Evolutionary conservation across 2,888 invertebrate genomes (phyloP).

Genomic region (Troides helena): DNA sequence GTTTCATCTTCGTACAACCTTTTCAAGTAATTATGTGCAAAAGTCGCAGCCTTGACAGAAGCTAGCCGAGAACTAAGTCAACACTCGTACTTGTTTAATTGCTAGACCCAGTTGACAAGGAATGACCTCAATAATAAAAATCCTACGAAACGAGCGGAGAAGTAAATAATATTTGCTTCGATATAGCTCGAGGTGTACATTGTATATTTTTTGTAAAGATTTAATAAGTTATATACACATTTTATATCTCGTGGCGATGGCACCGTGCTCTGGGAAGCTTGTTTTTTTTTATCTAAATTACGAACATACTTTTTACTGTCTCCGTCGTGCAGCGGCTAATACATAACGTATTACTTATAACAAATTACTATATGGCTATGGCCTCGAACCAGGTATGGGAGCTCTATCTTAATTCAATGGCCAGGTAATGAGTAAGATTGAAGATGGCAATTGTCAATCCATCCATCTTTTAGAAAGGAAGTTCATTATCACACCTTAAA

Average conservation of each 20-base stretch:
- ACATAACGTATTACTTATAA: too few species aligned
- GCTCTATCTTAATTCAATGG: too few species aligned
- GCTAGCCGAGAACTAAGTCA: slow-evolving; percentile 12
- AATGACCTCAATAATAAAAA: slow-evolving; percentile 9
- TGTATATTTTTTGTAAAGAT: neutral
- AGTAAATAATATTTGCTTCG: neutral
- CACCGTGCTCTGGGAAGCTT: neutral
- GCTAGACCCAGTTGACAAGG: slow-evolving; percentile 15
- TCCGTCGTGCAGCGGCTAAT: too few species aligned
- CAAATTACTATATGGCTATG: too few species aligned
- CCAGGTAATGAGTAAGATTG: too few species aligned
- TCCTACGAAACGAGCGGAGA: neutral
- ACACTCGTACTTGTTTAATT: slow-evolving; percentile 15
- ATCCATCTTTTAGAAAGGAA: too few species aligned
- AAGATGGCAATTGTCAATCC: too few species aligned
- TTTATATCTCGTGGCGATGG: neutral
- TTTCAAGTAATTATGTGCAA: neutral
- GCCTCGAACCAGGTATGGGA: too few species aligned
- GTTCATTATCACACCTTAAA: too few species aligned
- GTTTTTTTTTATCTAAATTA: too few species aligned
- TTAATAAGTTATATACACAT: neutral
- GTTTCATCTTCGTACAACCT: neutral
- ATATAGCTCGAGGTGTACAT: neutral
- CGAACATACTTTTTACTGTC: too few species aligned
- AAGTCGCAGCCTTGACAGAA: slow-evolving; percentile 5